Conservation (phyloP, 2,113 vertebrate genomes). For the mouse (Mus musculus) region GRCm39 chr3:88190001-88190500, state of each 20-base stretch:
- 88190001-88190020: background rate
- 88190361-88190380: background rate
- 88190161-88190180: slow-evolving; percentile 59
- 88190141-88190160: slow-evolving; percentile 46
- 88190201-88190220: slow-evolving; percentile 71
- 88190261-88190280: slow-evolving; percentile 72
- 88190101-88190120: background rate
- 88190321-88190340: background rate
- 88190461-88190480: slow-evolving; percentile 2
- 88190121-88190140: slow-evolving; percentile 16
- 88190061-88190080: slow-evolving; percentile 66
- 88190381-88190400: background rate
- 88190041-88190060: background rate
- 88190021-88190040: background rate
- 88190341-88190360: background rate
- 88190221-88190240: slow-evolving; percentile 74
- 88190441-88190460: background rate
- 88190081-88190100: slow-evolving; percentile 45
- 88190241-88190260: slow-evolving; percentile 71
- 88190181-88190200: slow-evolving; percentile 76
- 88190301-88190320: background rate
- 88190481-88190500: background rate
- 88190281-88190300: slow-evolving; percentile 51
- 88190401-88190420: background rate
- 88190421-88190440: background rate